Percentiles rank a stretch among this genome's conserved stretches.
phyloP scores from a whole-genome alignment of 1,140 invertebrate genomes.

The Colletes latitarsis region DNA sequence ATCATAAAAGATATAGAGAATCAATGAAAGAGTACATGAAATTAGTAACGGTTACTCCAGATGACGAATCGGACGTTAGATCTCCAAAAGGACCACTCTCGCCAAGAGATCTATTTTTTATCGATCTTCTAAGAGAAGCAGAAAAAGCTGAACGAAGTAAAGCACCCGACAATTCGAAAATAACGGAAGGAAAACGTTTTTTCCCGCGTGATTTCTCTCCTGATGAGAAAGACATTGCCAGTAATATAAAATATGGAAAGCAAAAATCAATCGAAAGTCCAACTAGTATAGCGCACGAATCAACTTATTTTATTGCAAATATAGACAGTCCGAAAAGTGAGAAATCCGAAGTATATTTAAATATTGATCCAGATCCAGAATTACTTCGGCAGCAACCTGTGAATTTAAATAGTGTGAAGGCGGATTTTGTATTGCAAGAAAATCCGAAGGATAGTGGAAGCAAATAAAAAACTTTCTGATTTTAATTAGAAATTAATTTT shows the following conservation, averaged over 20 bases:
- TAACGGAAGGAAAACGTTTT: constrained; percentile 12
- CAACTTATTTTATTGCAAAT: constrained; percentile 62
- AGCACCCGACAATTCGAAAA: not conserved
- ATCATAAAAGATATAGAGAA: constrained; percentile 23
- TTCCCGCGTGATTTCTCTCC: constrained; percentile 20
- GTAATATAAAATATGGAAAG: not conserved
- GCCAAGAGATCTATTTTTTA: constrained; percentile 77
- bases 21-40: constrained; percentile 64
- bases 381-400: not conserved
- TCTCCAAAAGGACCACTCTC: constrained; percentile 66
- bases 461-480: constrained; percentile 4
- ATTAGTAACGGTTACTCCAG: constrained; percentile 56
- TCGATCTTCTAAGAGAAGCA: constrained; percentile 73
- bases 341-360: constrained; percentile 61
- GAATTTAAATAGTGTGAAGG: constrained; percentile 25
- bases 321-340: constrained; percentile 37
- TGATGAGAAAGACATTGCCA: not conserved
- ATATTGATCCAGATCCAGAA: constrained; percentile 35
- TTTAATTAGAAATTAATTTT: not conserved
- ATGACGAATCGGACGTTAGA: constrained; percentile 12
- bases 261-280: not conserved
- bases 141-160: constrained; percentile 50
- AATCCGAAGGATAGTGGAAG: not conserved
- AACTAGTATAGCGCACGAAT: not conserved
- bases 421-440: not conserved